These are phyloP conservation scores for Cephalophus harveyi DNA, from an alignment of 2,113 vertebrate species.

Conservation along the genomic window DNA sequence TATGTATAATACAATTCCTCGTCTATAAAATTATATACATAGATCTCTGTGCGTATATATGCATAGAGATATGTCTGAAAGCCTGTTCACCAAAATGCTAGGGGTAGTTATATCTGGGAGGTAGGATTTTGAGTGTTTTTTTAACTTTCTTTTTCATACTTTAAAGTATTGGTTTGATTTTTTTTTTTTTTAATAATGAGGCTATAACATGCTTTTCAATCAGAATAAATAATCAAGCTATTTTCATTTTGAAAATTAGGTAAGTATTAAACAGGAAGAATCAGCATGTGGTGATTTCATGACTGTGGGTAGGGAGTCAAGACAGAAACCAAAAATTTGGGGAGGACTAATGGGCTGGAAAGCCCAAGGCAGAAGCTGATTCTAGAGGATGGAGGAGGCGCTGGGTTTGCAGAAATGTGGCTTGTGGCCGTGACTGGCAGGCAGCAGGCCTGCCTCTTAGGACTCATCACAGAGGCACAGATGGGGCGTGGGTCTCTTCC, in stretches of 20 bases:
- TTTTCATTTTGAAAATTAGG: constrained; percentile 39
- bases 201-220: constrained; percentile 24
- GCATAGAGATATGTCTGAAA: constrained; percentile 65
- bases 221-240: constrained; percentile 28
- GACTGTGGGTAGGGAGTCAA: background rate
- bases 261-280: background rate
- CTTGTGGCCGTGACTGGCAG: background rate
- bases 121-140: constrained; percentile 52
- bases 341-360: background rate
- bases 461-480: background rate
- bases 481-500: background rate
- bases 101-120: constrained; percentile 49
- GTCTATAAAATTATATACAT: constrained; percentile 72
- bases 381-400: background rate
- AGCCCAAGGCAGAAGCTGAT: background rate
- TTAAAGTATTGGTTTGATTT: constrained; percentile 41
- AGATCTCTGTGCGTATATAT: constrained; percentile 67
- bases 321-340: background rate
- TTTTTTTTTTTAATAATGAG: constrained; percentile 26
- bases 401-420: background rate
- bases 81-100: constrained; percentile 68
- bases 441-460: background rate
- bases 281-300: background rate
- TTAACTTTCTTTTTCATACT: constrained; percentile 65
- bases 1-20: constrained; percentile 70